These are phyloP conservation scores for Amblyteles armatorius DNA, from an alignment of 2,888 invertebrate species.

Conservation along the genomic window DNA sequence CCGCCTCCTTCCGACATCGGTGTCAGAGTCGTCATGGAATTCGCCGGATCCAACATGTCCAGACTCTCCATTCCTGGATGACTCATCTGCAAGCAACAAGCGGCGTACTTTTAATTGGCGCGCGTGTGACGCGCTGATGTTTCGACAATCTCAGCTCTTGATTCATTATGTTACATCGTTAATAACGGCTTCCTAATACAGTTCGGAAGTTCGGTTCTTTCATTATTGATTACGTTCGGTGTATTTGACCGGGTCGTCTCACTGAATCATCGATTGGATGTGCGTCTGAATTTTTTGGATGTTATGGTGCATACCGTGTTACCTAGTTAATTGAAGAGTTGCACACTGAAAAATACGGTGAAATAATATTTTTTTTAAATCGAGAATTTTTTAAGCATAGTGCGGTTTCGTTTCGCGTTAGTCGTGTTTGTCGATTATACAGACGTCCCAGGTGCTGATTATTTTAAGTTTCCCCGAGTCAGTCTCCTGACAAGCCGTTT, in stretches of 20 bases:
- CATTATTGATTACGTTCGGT: not conserved
- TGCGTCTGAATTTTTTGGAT: not conserved
- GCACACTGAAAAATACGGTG: not conserved
- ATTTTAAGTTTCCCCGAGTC: not conserved
- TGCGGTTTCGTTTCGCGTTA: not conserved
- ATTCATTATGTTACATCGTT: not conserved
- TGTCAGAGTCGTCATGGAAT: constrained; percentile 95
- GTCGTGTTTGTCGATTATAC: not conserved
- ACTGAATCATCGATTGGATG: not conserved
- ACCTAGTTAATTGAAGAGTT: no score
- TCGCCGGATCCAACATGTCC: constrained; percentile 96
- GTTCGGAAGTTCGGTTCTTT: no score
- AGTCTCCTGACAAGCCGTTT: not conserved
- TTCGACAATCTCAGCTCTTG: constrained; percentile 8
- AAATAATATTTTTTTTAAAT: not conserved
- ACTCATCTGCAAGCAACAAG: constrained; percentile 90
- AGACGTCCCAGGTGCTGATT: not conserved
- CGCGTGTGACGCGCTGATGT: constrained; percentile 58
- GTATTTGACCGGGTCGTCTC: not conserved
- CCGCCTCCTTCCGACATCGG: constrained; percentile 92
- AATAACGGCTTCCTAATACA: not conserved
- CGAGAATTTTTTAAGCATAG: not conserved
- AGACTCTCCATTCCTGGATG: constrained; percentile 96
- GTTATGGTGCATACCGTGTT: not conserved
- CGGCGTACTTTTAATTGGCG: constrained; percentile 70